Conservation (phyloP, 2,113 vertebrate genomes). For the Gambusia holbrooki region DNA sequence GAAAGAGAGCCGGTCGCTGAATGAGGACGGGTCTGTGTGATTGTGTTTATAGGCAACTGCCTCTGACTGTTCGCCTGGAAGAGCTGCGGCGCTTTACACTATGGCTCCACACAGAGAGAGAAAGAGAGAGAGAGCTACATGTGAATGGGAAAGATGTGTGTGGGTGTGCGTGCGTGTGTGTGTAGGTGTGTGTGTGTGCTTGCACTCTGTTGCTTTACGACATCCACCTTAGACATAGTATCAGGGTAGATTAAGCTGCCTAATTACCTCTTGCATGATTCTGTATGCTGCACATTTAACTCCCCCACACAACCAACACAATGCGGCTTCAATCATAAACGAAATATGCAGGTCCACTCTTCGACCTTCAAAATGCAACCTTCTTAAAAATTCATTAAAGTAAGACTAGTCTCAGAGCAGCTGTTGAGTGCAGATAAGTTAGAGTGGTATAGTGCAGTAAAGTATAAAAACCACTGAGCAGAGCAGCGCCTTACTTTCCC, state of each 20-base stretch:
- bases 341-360: neutral
- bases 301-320: neutral
- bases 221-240: constrained; percentile 23
- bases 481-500: constrained; percentile 37
- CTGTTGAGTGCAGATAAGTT: constrained; percentile 24
- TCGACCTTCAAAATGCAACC: constrained; percentile 1
- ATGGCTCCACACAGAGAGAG: constrained; percentile 46
- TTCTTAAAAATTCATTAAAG: neutral
- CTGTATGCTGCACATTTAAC: neutral
- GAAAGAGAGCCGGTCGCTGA: constrained; percentile 49
- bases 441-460: constrained; percentile 28
- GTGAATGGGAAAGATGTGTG: constrained; percentile 43
- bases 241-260: constrained; percentile 8
- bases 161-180: constrained; percentile 7
- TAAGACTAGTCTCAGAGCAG: constrained; percentile 14
- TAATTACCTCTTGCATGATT: constrained; percentile 28
- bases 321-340: constrained; percentile 1
- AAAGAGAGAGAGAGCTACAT: constrained; percentile 21
- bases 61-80: constrained; percentile 62
- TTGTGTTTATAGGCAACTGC: constrained; percentile 45
- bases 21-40: constrained; percentile 46
- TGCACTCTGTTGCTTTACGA: constrained; percentile 20
- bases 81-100: constrained; percentile 67
- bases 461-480: constrained; percentile 26
- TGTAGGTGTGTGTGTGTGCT: constrained; percentile 20